Evolutionary conservation across 2,113 vertebrate species (phyloP).

Genomic region (Crotalus horridus): DNA sequence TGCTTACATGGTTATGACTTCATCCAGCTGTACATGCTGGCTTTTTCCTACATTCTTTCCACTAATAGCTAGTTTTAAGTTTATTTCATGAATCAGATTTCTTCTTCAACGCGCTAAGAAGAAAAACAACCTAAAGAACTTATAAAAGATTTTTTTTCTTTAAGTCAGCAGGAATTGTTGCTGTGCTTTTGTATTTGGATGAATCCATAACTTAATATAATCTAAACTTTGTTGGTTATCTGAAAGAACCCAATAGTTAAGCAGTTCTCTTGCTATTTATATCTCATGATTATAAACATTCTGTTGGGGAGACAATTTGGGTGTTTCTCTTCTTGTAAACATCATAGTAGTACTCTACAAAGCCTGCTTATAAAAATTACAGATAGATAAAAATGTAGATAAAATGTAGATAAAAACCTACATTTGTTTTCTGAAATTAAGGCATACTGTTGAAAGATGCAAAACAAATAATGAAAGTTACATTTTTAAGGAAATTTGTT

Average conservation of each 20-base stretch:
- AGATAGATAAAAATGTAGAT: not conserved
- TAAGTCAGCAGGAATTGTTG: not conserved
- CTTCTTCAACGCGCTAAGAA: not conserved
- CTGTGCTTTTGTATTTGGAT: not conserved
- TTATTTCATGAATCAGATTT: not conserved
- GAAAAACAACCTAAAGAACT: not conserved
- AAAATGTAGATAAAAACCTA: not conserved
- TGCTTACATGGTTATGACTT: not conserved
- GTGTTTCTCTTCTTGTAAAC: not conserved
- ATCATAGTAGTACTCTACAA: not conserved
- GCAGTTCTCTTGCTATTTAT: not conserved
- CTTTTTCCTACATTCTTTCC: not conserved
- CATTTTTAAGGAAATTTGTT: not conserved
- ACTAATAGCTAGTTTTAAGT: not conserved
- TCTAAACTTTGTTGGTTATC: not conserved
- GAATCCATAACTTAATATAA: not conserved
- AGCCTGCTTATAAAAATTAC: not conserved
- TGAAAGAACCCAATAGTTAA: not conserved
- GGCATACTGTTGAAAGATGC: not conserved
- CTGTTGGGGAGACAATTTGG: not conserved
- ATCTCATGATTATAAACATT: not conserved
- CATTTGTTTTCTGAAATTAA: not conserved
- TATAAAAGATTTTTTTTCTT: not conserved
- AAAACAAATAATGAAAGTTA: not conserved
- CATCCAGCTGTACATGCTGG: not conserved